Evolutionary conservation across 1,140 invertebrate genomes (phyloP), one percentile per base, ranked within the genome.

Genomic region (Tribolium madens): DNA sequence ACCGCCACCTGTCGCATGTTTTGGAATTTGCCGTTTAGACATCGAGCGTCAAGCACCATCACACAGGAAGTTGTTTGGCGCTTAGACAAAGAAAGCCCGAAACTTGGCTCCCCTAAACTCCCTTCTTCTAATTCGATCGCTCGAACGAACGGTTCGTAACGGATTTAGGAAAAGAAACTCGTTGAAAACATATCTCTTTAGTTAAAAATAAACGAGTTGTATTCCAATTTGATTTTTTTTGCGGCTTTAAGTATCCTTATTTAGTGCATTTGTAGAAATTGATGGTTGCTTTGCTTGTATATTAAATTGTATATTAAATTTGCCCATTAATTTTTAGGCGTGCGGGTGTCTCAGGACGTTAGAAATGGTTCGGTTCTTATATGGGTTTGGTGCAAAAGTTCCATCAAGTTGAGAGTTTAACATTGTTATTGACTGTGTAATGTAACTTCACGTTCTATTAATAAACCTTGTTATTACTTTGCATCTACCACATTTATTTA

Each of bases 401-500:
- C 18, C 52, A 21, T 36, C 57, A 36, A 64, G 52, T 57, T 57
- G 14, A 57, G 36, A n/a, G 57, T 31, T 36, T 21, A 57, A 57
- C 21, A 64, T 64, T 64, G 57, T 64, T 64, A 64, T 64, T 64
- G 21, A 64, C 57, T 64, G 57, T 64, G 21, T 26, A 64, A 64
- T 64, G 57, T 64, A 64, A 64, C 57, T 64, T 64, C 13, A 36
- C 57, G 26, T 64, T 64, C 57, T 64, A 64, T 64, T 64, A 64
- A 64, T 64, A 64, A 64, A 64, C 57, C 12, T 64, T 64, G 26
- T 64, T 64, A 64, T 64, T 64, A 26, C 57, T 64, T 64, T 64
- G 57, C 10, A 64, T 64, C 21, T 36, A 64, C 26, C n/a, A 36
- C 21, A 64, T 64, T 64, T 64, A 64, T 64, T 64, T 64, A 64